phyloP scores from a whole-genome alignment of 2,797 vertebrate species.

The Myripristis jacobus region DNA sequence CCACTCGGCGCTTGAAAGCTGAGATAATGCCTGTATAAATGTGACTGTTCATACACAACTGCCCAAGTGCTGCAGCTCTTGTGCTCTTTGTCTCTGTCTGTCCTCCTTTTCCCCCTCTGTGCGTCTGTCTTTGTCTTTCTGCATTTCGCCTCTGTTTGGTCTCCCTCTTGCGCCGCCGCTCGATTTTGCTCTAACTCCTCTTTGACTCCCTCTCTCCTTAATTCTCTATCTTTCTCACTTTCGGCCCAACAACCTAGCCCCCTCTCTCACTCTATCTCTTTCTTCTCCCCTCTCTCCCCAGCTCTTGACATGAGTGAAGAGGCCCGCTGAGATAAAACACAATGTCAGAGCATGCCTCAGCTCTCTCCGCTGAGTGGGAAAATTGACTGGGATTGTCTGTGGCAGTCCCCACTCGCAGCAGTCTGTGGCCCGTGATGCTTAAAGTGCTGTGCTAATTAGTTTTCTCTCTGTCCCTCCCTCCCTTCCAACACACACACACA shows the following conservation, averaged over 20 bases:
- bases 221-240: constrained; percentile 26
- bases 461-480: constrained; percentile 64
- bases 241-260: constrained; percentile 38
- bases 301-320: constrained; percentile 70
- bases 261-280: constrained; percentile 1
- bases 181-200: constrained; percentile 17
- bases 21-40: background rate
- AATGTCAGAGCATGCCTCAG: constrained; percentile 76
- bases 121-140: constrained; percentile 19
- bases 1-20: background rate
- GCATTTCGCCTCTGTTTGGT: constrained; percentile 27
- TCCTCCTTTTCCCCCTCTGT: constrained; percentile 12
- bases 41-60: constrained; percentile 3
- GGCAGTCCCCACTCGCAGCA: constrained; percentile 77
- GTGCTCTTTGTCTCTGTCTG: constrained; percentile 12
- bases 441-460: constrained; percentile 81
- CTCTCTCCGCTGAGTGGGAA: constrained; percentile 79
- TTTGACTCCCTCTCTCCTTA: constrained; percentile 26
- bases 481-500: constrained; percentile 40
- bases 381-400: constrained; percentile 81
- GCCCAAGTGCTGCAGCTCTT: constrained; percentile 2
- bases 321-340: constrained; percentile 76
- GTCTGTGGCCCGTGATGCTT: constrained; percentile 76
- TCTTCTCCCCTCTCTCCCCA: constrained; percentile 25
- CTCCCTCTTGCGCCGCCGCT: constrained; percentile 11